These are phyloP conservation scores for Poeciliopsis gracilis DNA, from an alignment of 2,797 vertebrate genomes.

Conservation along the genomic window DNA sequence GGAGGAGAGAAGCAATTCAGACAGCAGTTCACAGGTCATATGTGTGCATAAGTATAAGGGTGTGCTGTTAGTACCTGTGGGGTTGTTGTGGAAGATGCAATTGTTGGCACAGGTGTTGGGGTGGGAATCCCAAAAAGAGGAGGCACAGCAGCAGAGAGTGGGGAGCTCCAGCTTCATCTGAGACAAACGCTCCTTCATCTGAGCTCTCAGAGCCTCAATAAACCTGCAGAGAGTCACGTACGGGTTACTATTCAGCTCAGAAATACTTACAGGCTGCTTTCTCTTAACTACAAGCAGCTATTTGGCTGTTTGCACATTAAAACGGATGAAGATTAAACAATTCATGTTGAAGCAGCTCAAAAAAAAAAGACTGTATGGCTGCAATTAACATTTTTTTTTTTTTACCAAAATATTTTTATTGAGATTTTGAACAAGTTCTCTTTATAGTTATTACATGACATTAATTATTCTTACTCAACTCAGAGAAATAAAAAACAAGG, in stretches of 20 bases:
- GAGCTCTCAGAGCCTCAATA: slow-evolving; percentile 58
- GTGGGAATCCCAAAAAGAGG: slow-evolving; percentile 93
- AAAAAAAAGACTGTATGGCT: not conserved
- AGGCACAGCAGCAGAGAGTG: slow-evolving; percentile 89
- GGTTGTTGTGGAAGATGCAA: slow-evolving; percentile 93
- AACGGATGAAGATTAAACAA: not conserved
- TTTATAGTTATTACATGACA: too few relatives aligned
- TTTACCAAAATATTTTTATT: too few relatives aligned
- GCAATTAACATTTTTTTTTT: too few relatives aligned
- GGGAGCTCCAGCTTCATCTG: slow-evolving; percentile 82
- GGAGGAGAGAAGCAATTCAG: slow-evolving; percentile 31
- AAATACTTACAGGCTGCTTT: not conserved
- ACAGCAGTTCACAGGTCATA: not conserved
- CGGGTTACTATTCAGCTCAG: not conserved
- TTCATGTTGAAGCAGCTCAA: not conserved
- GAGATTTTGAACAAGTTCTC: too few relatives aligned
- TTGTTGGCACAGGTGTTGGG: slow-evolving; percentile 95
- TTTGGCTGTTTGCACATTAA: not conserved
- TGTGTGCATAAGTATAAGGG: too few relatives aligned
- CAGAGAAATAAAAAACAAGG: too few relatives aligned
- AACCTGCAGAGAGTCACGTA: slow-evolving; percentile 49
- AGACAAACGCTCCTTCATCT: slow-evolving; percentile 81
- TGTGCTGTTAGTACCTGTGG: slow-evolving; percentile 69
- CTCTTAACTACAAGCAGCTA: not conserved
- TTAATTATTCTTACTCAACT: too few relatives aligned